Conservation (phyloP, 2,797 vertebrate species). For the Helarctos malayanus region DNA sequence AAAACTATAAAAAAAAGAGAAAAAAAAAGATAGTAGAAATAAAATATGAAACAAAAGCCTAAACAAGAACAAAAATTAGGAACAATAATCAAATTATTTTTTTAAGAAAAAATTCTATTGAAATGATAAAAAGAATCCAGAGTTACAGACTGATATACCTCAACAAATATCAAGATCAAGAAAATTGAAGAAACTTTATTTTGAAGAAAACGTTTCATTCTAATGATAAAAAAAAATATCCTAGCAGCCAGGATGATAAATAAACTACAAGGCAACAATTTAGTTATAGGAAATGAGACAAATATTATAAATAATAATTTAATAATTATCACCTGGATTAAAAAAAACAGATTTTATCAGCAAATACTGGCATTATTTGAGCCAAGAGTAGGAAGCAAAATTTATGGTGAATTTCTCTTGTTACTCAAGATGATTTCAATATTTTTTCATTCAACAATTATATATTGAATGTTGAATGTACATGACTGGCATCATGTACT, state of each 20-base stretch:
- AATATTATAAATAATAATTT: constrained; percentile 49
- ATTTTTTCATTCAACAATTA: not conserved
- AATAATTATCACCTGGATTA: not conserved
- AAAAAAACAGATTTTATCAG: constrained; percentile 47
- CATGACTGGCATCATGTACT: not conserved
- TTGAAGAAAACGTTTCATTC: constrained; percentile 3
- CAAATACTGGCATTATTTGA: constrained; percentile 11
- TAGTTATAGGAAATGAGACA: not conserved
- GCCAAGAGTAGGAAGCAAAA: not conserved
- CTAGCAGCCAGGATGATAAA: not conserved
- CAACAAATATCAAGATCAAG: not conserved
- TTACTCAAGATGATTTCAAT: not conserved
- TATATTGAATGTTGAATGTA: not conserved
- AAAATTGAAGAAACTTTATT: not conserved
- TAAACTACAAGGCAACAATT: not conserved
- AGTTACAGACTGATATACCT: not conserved
- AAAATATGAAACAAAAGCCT: not conserved
- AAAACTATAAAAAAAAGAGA: not conserved
- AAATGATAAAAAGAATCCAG: not conserved
- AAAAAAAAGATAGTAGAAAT: not conserved
- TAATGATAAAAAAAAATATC: not conserved
- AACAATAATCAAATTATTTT: not conserved
- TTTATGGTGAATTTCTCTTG: not conserved
- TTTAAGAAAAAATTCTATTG: not conserved
- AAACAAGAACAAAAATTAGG: not conserved